Conservation (phyloP, 2,888 invertebrate genomes). For the Coecobrya sp. region DNA sequence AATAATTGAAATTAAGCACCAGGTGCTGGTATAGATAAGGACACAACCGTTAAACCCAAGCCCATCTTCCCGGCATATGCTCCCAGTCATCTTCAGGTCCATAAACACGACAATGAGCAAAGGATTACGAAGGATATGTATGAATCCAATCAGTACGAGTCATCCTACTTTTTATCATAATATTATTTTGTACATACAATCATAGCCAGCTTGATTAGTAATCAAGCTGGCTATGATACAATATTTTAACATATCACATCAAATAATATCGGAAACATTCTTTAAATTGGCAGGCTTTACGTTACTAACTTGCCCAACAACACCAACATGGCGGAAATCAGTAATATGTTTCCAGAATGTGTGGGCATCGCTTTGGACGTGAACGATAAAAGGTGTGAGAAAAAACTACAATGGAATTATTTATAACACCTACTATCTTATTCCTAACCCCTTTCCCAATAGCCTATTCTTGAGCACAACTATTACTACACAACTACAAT, state of each 20-base stretch:
- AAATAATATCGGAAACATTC: no score
- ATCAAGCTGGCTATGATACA: not conserved
- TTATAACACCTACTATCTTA: not conserved
- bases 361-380: constrained; percentile 47
- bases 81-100: constrained; percentile 26
- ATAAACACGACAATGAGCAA: not conserved
- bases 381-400: constrained; percentile 52
- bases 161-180: not conserved
- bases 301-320: constrained; percentile 60
- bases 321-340: constrained; percentile 72
- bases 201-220: not conserved
- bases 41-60: not conserved
- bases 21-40: no score
- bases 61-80: constrained; percentile 55
- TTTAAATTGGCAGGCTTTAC: constrained; percentile 57
- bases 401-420: not conserved
- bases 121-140: not conserved
- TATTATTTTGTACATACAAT: not conserved
- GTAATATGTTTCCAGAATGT: constrained; percentile 68
- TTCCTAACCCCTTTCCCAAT: no score
- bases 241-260: not conserved
- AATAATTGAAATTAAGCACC: no score
- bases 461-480: no score
- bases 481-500: not conserved
- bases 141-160: constrained; percentile 61